phyloP scores from a whole-genome alignment of 2,888 invertebrate genomes.

The Sinodicranocentrus sp. region DNA sequence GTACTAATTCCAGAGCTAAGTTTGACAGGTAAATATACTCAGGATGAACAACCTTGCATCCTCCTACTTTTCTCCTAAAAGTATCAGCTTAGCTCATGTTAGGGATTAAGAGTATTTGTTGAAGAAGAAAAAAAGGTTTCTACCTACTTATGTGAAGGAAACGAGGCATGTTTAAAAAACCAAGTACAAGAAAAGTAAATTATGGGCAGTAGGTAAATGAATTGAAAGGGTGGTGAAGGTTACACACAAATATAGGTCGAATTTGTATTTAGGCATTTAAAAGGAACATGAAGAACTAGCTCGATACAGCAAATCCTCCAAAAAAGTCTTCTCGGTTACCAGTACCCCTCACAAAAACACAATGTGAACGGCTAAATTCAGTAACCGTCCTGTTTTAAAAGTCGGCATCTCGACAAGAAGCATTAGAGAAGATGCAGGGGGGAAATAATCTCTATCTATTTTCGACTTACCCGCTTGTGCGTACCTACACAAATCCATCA shows the following conservation, averaged over 20 bases:
- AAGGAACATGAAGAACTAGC: neutral
- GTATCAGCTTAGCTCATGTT: neutral
- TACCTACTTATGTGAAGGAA: neutral
- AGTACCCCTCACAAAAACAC: neutral
- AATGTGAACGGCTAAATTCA: no score
- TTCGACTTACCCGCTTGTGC: no score
- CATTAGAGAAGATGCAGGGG: no score
- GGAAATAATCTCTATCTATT: no score
- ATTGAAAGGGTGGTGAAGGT: neutral
- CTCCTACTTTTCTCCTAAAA: neutral
- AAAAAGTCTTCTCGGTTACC: slow-evolving; percentile 1
- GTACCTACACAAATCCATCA: no score
- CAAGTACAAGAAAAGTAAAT: slow-evolving; percentile 1
- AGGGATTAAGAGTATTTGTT: neutral
- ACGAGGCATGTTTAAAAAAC: slow-evolving; percentile 1
- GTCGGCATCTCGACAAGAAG: no score
- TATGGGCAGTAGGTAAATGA: neutral
- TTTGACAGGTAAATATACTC: no score
- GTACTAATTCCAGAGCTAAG: no score
- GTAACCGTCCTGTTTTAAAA: no score
- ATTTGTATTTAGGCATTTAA: neutral
- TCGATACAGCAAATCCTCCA: neutral
- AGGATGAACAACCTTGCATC: neutral
- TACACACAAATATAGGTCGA: neutral
- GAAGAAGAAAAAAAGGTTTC: neutral